Evolutionary conservation across 2,888 invertebrate species (phyloP).

Genomic region (Diaperis boleti): DNA sequence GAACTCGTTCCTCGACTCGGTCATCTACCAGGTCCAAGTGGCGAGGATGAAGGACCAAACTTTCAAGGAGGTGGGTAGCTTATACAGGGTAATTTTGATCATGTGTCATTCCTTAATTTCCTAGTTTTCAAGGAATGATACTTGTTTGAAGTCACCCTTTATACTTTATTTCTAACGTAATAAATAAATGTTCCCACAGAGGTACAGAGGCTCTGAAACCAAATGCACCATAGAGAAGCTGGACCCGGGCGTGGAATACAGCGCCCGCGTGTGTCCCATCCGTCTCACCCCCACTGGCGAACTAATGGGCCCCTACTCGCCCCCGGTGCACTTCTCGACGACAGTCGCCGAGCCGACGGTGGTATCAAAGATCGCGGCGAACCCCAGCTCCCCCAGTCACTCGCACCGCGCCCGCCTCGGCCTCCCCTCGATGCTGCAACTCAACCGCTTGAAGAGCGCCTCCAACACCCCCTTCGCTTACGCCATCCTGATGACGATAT

Average conservation of each 20-base stretch:
- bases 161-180: too few species aligned
- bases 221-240: constrained; percentile 76
- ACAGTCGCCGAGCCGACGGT: constrained; percentile 62
- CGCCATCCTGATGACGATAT: constrained; percentile 64
- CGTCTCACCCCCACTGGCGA: constrained; percentile 73
- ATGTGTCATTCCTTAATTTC: too few species aligned
- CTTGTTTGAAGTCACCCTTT: too few species aligned
- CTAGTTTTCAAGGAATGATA: too few species aligned
- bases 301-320: constrained; percentile 79
- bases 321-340: constrained; percentile 72
- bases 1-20: constrained; percentile 73
- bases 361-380: constrained; percentile 58
- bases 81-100: too few species aligned
- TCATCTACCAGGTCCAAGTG: constrained; percentile 82
- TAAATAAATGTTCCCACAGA: too few species aligned
- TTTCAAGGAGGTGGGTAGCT: constrained; percentile 70
- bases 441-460: constrained; percentile 62
- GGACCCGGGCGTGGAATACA: constrained; percentile 81
- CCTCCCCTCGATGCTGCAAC: constrained; percentile 46
- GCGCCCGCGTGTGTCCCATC: constrained; percentile 83
- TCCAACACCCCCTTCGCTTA: constrained; percentile 69
- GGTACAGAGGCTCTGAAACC: constrained; percentile 75
- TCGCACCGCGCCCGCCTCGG: constrained; percentile 47
- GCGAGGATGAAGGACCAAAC: constrained; percentile 72
- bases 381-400: constrained; percentile 43